These are phyloP conservation scores for Scaptomyza parva DNA, from an alignment of 2,888 invertebrate genomes.

Conservation along the genomic window DNA sequence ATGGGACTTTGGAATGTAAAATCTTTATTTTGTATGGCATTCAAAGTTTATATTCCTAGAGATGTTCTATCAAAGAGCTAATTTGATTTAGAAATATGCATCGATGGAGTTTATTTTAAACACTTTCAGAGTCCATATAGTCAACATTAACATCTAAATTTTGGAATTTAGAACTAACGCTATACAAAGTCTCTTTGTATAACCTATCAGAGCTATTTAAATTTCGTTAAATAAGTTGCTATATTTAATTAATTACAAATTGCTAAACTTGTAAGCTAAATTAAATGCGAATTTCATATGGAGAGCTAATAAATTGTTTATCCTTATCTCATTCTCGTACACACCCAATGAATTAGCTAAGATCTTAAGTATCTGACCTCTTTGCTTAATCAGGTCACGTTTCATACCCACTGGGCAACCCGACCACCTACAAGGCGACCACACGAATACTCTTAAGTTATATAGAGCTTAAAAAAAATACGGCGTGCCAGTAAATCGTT, in stretches of 20 bases:
- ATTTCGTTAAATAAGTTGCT: neutral
- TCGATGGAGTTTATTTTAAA: no score
- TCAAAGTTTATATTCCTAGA: no score
- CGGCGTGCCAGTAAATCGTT: slow-evolving; percentile 21
- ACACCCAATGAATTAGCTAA: slow-evolving; percentile 28
- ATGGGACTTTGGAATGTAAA: no score
- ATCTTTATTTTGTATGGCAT: no score
- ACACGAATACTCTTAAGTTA: slow-evolving; percentile 5
- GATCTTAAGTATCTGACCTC: slow-evolving; percentile 3
- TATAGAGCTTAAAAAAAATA: slow-evolving; percentile 23
- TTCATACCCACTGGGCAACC: slow-evolving; percentile 12
- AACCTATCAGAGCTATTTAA: neutral
- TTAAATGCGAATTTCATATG: slow-evolving; percentile 28
- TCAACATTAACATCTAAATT: no score
- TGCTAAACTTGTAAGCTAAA: neutral
- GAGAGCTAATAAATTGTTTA: slow-evolving; percentile 37
- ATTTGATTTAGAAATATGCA: no score
- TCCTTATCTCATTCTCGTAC: slow-evolving; percentile 22
- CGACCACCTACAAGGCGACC: slow-evolving; percentile 4
- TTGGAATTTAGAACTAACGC: no score
- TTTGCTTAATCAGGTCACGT: slow-evolving; percentile 49
- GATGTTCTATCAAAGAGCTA: no score
- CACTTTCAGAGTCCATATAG: no score
- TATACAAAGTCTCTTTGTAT: neutral
- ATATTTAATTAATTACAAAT: slow-evolving; percentile 17